Evolutionary conservation across 2,797 vertebrate genomes (phyloP).

Genomic region (Decapterus maruadsi): DNA sequence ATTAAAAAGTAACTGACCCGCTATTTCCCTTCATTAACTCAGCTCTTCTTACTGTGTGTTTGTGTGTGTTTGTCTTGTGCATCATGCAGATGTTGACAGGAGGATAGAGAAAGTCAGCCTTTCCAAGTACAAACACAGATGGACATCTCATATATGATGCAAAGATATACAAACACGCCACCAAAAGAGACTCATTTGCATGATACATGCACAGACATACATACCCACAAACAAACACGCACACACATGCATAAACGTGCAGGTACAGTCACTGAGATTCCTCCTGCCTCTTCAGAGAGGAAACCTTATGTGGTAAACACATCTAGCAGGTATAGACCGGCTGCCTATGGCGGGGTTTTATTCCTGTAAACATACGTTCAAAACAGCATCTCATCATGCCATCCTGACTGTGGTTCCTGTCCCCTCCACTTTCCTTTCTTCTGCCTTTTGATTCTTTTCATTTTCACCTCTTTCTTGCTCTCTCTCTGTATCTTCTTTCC

Average conservation of each 20-base stretch:
- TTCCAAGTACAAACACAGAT: conserved; percentile 45
- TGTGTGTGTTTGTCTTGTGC: conserved; percentile 87
- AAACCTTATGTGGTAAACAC: conserved; percentile 50
- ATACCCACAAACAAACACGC: conserved; percentile 14
- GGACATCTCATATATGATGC: conserved; percentile 51
- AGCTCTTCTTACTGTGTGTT: conserved; percentile 57
- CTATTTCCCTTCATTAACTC: conserved; percentile 93
- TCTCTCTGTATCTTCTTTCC: conserved; percentile 16
- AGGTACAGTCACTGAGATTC: conserved; percentile 6
- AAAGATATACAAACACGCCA: conserved; percentile 57
- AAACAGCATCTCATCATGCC: conserved; percentile 50
- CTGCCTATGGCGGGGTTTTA: conserved; percentile 51
- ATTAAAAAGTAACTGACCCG: conserved; percentile 99
- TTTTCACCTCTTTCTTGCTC: conserved; percentile 16
- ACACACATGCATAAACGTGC: background rate
- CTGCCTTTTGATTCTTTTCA: conserved; percentile 28
- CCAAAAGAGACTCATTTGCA: conserved; percentile 51
- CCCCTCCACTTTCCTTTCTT: conserved; percentile 39
- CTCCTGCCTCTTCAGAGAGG: conserved; percentile 35
- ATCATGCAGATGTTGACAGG: conserved; percentile 84
- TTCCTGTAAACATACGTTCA: conserved; percentile 68
- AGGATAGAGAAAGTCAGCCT: conserved; percentile 56
- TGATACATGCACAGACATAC: conserved; percentile 5
- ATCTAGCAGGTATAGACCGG: conserved; percentile 51
- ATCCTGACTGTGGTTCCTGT: conserved; percentile 39